Evolutionary conservation across 2,113 vertebrate species (phyloP), one percentile per base, ranked within the genome.

Genomic region (Riparia riparia): DNA sequence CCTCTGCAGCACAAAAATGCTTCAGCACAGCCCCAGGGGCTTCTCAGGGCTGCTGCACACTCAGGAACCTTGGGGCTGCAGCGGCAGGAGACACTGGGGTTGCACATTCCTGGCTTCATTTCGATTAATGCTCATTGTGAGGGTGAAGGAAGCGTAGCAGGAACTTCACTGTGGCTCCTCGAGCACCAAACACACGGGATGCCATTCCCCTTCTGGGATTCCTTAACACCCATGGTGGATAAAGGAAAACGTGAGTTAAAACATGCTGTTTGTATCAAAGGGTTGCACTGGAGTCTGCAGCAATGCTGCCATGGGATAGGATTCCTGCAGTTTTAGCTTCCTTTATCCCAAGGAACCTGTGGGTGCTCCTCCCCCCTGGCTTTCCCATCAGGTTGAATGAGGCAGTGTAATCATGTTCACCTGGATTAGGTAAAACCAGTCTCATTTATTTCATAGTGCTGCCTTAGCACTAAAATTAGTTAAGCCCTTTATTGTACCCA

Each of bases 131-230:
- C 2, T 41, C 10, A 0, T 51, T 44, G 45, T 65, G 17, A 82
- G 45, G 37, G 24, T 14, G 70, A 80, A 60, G 39, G 74, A 44
- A 51, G 49, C 0, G 0, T 51, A 42, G 12, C 13, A 5, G 24
- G 22, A 47, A 34, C 37, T 86, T 66, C 8, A 14, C 13, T 4
- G 45, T 44, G 34, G 51, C 6, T 1, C 32, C 24, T 60, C 0
- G 0, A 69, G 49, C 0, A 4, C 54, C 54, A 22, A 26, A n/a
- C 16, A 10, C 32, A 3, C 0, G 0, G 64, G 58, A 45, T 2
- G 2, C 28, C 29, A 14, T 29, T 77, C 17, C 16, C 26, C 7
- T 10, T 45, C 13, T 29, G n/a, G 6, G 18, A 8, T 81, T 91
- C 69, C 39, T 44, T 22, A 29, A 9, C 0, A 2, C 54, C 83